Evolutionary conservation across 2,888 invertebrate genomes (phyloP), one percentile per base, ranked within the genome.

Genomic region (Meiosimyza decipiens): DNA sequence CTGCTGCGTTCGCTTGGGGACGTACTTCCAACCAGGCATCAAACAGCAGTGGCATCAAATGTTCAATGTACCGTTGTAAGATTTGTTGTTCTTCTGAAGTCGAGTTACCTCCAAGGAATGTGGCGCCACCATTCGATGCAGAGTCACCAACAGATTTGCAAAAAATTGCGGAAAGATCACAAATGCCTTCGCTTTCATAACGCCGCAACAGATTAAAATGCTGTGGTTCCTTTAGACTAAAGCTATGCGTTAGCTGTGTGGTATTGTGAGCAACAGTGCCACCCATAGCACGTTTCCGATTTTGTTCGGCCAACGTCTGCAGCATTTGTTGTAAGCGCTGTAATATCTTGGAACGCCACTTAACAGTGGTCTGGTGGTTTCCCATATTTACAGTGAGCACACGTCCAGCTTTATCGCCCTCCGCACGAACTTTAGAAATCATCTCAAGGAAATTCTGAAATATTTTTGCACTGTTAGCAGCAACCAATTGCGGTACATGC

Each of bases 21-120:
- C 91, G 89, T 15, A 92, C 92, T 88, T 96, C 96, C 33, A 94
- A 85, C 95, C 96, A 96, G 66, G 93, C 93, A 84, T 95, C 95
- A 83, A 93, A 90, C 71, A 96, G 88, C 33, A 96, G 87, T 1
- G 95, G 94, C 87, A 95, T 89, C 62, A 96, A 87, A 51, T 91
- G 90, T 74, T 90, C 88, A 49, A 92, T 88, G 83, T 94, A 93
- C 66, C 89, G 89, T 71, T 89, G 88, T 73, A 94, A 76, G 28
- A 79, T 89, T 76, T 87, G 87, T 77, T 88, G 88, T 82, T 89
- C 87, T 18, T 88, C 80, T 71, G 81, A 73, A 15, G 69, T 55
- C n/a, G 74, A 71, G 28, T 28, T 47, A 6, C 66, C 54, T n/a
- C 68, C 72, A 9, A 64, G 4, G 47, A 60, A 54, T 40, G 28